Base-by-base conservation (phyloP, 2,797 vertebrate species). In the Cynodonichthys magdalenae region DNA sequence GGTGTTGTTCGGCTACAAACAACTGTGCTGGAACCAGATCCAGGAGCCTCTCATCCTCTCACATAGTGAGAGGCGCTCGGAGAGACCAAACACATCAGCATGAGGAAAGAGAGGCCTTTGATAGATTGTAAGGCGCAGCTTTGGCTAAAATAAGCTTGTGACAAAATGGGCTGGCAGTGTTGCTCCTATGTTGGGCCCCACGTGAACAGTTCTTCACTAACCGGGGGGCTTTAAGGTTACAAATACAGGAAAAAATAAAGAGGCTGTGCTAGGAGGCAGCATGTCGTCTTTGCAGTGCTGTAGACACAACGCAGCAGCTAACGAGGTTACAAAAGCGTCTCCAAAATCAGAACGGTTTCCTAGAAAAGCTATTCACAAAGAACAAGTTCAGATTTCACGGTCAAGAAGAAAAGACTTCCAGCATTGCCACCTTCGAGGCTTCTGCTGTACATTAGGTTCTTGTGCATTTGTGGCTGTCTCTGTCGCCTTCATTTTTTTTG, bases 111-210 rank as follows among this genome's bases (percentile, higher is more conserved):
- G 11, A 39, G 62, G 69, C 47, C 66, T 77, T 48, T 56, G 48
- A 77, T 59, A 84, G 86, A 89, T 85, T 89, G 81, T 89, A 87
- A 90, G 83, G 86, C 73, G 81, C 81, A 79, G 84, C 87, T 91
- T 90, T 87, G 82, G 83, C 85, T 77, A 79, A 80, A 87, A 69
- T 54, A 82, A 83, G 77, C 66, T 72, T 66, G 65, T 81, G 66
- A 75, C 69, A 75, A 53, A 75, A 81, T 66, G 59, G 66, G 62
- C 71, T 67, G 80, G 79, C 73, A 82, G 82, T 76, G 73, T 77
- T 24, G 24, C 66, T 59, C 69, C 29, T 52, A 60, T 66, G 71
- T 50, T 66, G 52, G 36, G 18, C 62, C 19, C 49, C 18, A 2
- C 50, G n/a, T 53, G 60, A 74, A 29, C 45, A 54, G 36, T 52